Conservation (phyloP, 1,140 invertebrate species). For the Polypedilum pembai region DNA sequence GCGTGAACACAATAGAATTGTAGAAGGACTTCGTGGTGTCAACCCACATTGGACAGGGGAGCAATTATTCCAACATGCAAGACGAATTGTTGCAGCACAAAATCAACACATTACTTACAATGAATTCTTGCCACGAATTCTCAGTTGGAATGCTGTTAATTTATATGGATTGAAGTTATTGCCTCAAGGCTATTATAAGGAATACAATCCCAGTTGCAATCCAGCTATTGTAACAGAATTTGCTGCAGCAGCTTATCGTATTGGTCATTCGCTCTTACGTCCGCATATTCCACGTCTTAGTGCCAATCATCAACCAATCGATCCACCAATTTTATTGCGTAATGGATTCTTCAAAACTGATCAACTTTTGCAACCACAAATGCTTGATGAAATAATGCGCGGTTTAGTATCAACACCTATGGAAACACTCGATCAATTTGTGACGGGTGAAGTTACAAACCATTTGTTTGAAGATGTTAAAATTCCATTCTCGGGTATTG, state of each 20-base stretch:
- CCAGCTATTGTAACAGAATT: constrained; percentile 91
- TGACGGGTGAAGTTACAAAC: constrained; percentile 89
- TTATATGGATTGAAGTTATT: constrained; percentile 77
- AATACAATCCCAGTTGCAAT: constrained; percentile 87
- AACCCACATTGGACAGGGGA: constrained; percentile 89
- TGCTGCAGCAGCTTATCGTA: constrained; percentile 84
- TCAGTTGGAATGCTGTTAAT: constrained; percentile 84
- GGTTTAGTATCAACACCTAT: constrained; percentile 84
- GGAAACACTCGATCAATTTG: constrained; percentile 89
- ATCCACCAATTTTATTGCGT: constrained; percentile 73
- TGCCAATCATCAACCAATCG: constrained; percentile 66
- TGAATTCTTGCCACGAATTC: constrained; percentile 88
- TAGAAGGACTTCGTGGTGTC: constrained; percentile 67
- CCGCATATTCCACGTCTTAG: constrained; percentile 81
- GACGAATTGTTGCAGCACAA: constrained; percentile 80
- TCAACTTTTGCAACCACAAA: constrained; percentile 52
- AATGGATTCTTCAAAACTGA: constrained; percentile 95
- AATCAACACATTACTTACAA: constrained; percentile 91
- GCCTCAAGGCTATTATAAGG: constrained; percentile 83
- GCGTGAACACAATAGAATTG: constrained; percentile 83
- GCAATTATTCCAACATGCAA: constrained; percentile 71
- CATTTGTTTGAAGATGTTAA: constrained; percentile 84
- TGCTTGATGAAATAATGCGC: constrained; percentile 79
- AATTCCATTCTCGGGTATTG: constrained; percentile 78
- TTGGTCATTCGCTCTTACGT: constrained; percentile 89